phyloP scores from a whole-genome alignment of 23 tunicate genomes.

The Botrylloides violaceus region DNA sequence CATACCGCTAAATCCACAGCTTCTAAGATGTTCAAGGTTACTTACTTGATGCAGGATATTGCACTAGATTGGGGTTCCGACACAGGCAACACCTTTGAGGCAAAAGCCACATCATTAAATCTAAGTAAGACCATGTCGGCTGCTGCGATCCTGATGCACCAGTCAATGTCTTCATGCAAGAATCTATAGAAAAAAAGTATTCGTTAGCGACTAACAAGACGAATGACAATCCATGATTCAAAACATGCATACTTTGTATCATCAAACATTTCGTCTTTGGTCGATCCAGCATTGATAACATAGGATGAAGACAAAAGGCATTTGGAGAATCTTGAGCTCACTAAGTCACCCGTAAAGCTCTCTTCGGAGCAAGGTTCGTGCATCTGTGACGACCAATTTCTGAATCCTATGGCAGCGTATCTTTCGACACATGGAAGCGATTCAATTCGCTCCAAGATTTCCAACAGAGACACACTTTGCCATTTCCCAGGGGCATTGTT shows the following conservation, averaged over 20 bases:
- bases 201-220: background rate
- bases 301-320: slow-evolving; percentile 7
- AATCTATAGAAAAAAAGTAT: slow-evolving; percentile 27
- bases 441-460: slow-evolving; percentile 39
- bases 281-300: background rate
- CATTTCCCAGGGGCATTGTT: too few relatives aligned
- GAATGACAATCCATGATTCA: too few relatives aligned
- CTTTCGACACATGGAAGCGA: slow-evolving; percentile 11
- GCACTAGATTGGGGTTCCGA: background rate
- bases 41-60: background rate
- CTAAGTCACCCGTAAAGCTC: background rate
- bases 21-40: too few relatives aligned
- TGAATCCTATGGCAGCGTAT: slow-evolving; percentile 54
- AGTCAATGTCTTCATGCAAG: slow-evolving; percentile 49
- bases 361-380: slow-evolving; percentile 4
- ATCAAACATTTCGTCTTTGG: slow-evolving; percentile 11
- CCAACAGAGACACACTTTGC: slow-evolving; percentile 29
- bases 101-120: slow-evolving; percentile 46
- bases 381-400: slow-evolving; percentile 38
- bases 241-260: slow-evolving; percentile 1
- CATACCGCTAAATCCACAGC: too few relatives aligned
- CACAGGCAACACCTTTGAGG: slow-evolving; percentile 16
- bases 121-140: slow-evolving; percentile 29
- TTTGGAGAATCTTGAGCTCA: slow-evolving; percentile 10
- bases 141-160: slow-evolving; percentile 52